A percentile compares a stretch with the other conserved stretches of the same genome.
These are phyloP conservation scores for Chaetodon trifasciatus DNA, from an alignment of 2,797 vertebrate species.

Conservation along the genomic window DNA sequence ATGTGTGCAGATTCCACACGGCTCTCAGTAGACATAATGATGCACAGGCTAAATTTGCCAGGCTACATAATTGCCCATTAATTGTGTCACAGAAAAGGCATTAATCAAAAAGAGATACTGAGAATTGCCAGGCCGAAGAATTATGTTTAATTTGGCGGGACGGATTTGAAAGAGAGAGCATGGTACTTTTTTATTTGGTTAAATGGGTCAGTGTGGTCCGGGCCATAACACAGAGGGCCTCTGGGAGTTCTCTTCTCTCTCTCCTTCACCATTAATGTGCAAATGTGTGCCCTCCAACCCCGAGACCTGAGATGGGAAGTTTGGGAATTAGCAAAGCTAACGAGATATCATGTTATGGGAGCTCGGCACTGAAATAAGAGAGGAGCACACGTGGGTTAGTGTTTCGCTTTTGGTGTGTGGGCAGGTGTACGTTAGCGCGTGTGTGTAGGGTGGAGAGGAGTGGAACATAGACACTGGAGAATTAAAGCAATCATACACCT, in stretches of 20 bases:
- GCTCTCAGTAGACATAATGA: constrained; percentile 92
- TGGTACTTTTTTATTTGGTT: constrained; percentile 77
- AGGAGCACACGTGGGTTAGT: constrained; percentile 48
- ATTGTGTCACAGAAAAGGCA: constrained; percentile 95
- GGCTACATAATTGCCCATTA: constrained; percentile 96
- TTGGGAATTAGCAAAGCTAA: constrained; percentile 93
- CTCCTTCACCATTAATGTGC: constrained; percentile 96
- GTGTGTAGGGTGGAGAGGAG: constrained; percentile 23
- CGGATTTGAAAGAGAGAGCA: constrained; percentile 85
- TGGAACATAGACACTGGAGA: constrained; percentile 47
- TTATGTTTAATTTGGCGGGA: constrained; percentile 96
- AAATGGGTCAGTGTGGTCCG: constrained; percentile 95
- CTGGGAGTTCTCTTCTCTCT: constrained; percentile 85
- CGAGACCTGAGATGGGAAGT: constrained; percentile 90
- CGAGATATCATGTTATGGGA: constrained; percentile 84
- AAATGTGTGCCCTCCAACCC: constrained; percentile 96
- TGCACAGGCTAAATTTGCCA: constrained; percentile 90
- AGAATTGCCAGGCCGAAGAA: constrained; percentile 92
- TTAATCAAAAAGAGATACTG: constrained; percentile 96
- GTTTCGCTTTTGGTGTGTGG: constrained; percentile 67
- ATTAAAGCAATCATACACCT: constrained; percentile 69
- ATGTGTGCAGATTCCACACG: constrained; percentile 93
- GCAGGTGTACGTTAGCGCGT: constrained; percentile 42
- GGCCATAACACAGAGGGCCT: constrained; percentile 90
- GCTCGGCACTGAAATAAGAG: constrained; percentile 59